Evolutionary conservation across 2,113 vertebrate genomes (phyloP), one percentile per base, ranked within the genome.

Genomic region (Petrocephalus microphthalmus): DNA sequence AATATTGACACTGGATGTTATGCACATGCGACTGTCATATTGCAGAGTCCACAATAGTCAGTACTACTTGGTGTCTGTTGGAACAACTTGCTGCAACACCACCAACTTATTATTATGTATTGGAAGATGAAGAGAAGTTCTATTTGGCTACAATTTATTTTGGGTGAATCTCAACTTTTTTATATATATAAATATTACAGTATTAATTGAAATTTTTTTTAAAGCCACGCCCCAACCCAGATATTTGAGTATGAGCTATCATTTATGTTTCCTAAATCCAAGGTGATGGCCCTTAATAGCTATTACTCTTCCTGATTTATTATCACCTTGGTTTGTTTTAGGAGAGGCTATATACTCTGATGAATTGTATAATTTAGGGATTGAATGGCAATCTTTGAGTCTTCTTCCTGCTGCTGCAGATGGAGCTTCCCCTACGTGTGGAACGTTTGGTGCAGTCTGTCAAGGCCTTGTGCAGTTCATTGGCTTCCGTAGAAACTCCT

Each of bases 381-480:
- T 20, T 20, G 20, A 82, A 42, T 47, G 19, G 20, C 8, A 53
- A 85, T 85, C 25, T 15, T 49, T 51, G 49, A 7, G 8, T 56
- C n/a, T 51, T 54, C 51, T 54, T 54, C 2, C 47, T 52, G 49
- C 56, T 56, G 49, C 81, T 33, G 0, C 92, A 99, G 97, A 95
- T 89, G 74, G 97, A 99, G 54, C 92, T 98, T 71, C 93, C 93
- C 0, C 92, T 96, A 90, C 96, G 97, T 19, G 97, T 98, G 0
- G 98, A 98, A 92, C 95, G 98, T 42, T 96, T 99, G 86, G 96
- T 99, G 90, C 98, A 99, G 94, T 97, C 98, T 0, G 97, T 99
- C 87, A 98, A 98, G 94, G 98, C 97, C 71, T 96, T 99, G 91
- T 99, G 98, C 94, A 98, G 93, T 0, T 97, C 97, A 1, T 92